These are phyloP conservation scores for Epiblema foenella DNA, from an alignment of 2,888 invertebrate species.

Conservation along the genomic window DNA sequence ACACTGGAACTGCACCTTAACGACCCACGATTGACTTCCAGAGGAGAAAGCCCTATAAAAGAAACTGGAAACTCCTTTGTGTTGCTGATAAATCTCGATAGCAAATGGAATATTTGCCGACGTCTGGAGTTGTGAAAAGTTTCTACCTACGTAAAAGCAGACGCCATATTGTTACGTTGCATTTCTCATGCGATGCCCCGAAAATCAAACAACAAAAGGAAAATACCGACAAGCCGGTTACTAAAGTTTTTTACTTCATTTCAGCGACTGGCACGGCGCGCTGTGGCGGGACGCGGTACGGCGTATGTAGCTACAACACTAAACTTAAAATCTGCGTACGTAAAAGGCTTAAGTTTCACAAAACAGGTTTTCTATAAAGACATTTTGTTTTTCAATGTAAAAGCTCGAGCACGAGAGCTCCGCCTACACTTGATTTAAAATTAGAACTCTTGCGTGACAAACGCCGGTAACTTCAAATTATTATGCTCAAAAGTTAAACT, in stretches of 20 bases:
- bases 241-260: constrained; percentile 84
- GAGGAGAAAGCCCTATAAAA: not conserved
- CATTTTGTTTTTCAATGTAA: constrained; percentile 83
- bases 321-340: constrained; percentile 77
- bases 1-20: constrained; percentile 32
- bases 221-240: constrained; percentile 83
- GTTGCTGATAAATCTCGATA: not conserved
- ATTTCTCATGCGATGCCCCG: constrained; percentile 83
- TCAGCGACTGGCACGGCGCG: constrained; percentile 64
- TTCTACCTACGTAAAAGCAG: constrained; percentile 64
- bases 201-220: constrained; percentile 82
- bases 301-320: constrained; percentile 70
- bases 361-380: constrained; percentile 83
- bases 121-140: constrained; percentile 63
- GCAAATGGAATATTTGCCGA: constrained; percentile 8
- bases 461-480: constrained; percentile 82
- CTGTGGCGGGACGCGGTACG: constrained; percentile 62
- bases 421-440: constrained; percentile 85
- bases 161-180: constrained; percentile 82
- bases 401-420: constrained; percentile 80
- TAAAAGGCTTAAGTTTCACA: constrained; percentile 83
- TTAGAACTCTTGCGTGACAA: constrained; percentile 85
- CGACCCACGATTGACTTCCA: constrained; percentile 25
- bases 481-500: constrained; percentile 82
- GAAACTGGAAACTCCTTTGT: not conserved